Conservation (phyloP, 2,113 vertebrate species). For the Melospiza georgiana region DNA sequence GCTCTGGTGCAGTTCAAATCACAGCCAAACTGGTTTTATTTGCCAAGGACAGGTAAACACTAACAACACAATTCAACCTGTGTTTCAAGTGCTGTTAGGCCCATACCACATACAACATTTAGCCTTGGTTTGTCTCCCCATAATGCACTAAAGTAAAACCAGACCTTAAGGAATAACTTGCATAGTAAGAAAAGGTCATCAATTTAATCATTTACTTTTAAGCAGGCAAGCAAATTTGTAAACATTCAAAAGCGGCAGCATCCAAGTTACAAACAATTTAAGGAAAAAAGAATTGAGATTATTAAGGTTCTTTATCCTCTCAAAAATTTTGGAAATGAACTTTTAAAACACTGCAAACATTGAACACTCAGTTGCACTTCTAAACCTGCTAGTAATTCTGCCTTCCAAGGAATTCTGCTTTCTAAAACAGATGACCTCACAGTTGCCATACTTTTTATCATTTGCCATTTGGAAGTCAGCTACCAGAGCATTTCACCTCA, state of each 20-base stretch:
- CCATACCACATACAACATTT: background rate
- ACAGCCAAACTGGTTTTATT: background rate
- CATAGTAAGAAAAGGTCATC: constrained; percentile 80
- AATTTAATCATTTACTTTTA: constrained; percentile 82
- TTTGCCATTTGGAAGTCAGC: constrained; percentile 51
- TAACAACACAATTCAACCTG: background rate
- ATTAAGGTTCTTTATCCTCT: constrained; percentile 71
- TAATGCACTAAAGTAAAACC: constrained; percentile 68
- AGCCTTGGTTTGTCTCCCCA: background rate
- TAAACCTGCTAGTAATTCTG: constrained; percentile 59
- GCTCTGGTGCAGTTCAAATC: constrained; percentile 13
- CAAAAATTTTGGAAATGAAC: constrained; percentile 71
- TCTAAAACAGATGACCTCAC: constrained; percentile 65
- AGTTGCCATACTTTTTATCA: constrained; percentile 39
- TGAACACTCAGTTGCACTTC: constrained; percentile 64
- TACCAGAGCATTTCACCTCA: background rate
- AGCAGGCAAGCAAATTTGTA: constrained; percentile 84
- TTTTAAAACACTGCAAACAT: constrained; percentile 77
- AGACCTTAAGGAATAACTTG: constrained; percentile 70
- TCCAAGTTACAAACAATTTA: constrained; percentile 82
- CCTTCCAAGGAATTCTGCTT: constrained; percentile 54
- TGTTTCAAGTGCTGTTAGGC: constrained; percentile 29
- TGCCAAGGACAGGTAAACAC: background rate
- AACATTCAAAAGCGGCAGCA: constrained; percentile 85
- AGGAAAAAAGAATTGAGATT: constrained; percentile 74